Evolutionary conservation across 2,888 invertebrate genomes (phyloP).

Genomic region (Saturnia japonica): DNA sequence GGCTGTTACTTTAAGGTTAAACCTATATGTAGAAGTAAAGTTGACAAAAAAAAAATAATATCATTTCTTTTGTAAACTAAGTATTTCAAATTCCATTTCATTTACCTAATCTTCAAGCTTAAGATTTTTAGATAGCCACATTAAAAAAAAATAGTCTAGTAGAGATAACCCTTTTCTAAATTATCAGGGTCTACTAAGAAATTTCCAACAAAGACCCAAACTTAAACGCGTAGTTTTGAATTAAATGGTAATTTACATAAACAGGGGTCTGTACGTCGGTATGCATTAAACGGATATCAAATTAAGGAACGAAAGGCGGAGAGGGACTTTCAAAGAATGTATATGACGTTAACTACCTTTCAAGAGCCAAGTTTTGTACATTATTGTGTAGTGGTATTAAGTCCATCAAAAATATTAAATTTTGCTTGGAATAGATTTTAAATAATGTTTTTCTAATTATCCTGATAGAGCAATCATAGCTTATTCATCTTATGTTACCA

Average conservation of each 20-base stretch:
- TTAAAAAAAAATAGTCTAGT: background rate
- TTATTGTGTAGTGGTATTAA: background rate
- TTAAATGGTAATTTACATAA: constrained; percentile 9
- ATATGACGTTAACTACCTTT: background rate
- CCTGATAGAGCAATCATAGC: background rate
- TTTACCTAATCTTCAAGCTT: too few species aligned
- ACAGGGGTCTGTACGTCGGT: constrained; percentile 1
- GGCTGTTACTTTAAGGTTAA: too few species aligned
- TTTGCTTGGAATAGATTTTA: background rate
- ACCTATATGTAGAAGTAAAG: too few species aligned
- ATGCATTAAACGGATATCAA: constrained; percentile 8
- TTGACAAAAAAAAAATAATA: too few species aligned
- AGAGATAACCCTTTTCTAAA: background rate
- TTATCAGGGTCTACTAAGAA: constrained; percentile 2
- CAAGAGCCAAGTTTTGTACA: constrained; percentile 8
- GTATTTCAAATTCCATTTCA: too few species aligned
- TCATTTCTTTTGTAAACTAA: too few species aligned
- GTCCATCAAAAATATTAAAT: background rate
- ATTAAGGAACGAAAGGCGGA: constrained; percentile 1
- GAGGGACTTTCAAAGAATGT: constrained; percentile 7
- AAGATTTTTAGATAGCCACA: background rate
- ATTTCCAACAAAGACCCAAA: background rate
- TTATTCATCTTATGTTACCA: background rate
- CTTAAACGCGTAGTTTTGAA: constrained; percentile 9
- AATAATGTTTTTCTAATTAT: too few species aligned